A percentile compares a stretch with the other conserved stretches of the same genome.
These are phyloP conservation scores for Morphnarchus princeps DNA, from an alignment of 2,113 vertebrate species.

Conservation along the genomic window DNA sequence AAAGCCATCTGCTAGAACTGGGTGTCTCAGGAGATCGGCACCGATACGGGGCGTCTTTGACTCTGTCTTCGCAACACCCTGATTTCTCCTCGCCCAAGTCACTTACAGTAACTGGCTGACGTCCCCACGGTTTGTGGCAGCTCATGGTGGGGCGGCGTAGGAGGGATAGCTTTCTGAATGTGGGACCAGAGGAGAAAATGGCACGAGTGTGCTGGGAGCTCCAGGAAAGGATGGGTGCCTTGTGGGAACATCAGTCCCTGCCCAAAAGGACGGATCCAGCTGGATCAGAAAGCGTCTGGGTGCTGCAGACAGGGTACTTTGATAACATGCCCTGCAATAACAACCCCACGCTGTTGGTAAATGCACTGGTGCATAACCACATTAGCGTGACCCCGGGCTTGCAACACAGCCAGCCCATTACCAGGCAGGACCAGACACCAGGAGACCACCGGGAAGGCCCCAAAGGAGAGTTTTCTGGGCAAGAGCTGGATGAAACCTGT, in stretches of 20 bases:
- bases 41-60: background rate
- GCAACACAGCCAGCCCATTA: accelerated
- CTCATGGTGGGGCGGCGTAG: accelerated
- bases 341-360: background rate
- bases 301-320: background rate
- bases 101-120: background rate
- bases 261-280: accelerated
- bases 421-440: background rate
- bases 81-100: background rate
- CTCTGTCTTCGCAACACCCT: background rate
- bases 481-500: background rate
- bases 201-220: accelerated
- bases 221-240: accelerated
- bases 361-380: accelerated
- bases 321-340: background rate
- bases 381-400: accelerated
- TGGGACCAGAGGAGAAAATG: background rate
- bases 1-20: background rate
- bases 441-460: background rate
- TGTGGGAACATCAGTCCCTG: background rate
- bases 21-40: constrained; percentile 2
- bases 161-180: background rate
- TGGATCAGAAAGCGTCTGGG: background rate
- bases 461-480: background rate
- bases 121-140: background rate